Evolutionary conservation across 2,888 invertebrate species (phyloP).

Genomic region (Drosophila multiciliata): DNA sequence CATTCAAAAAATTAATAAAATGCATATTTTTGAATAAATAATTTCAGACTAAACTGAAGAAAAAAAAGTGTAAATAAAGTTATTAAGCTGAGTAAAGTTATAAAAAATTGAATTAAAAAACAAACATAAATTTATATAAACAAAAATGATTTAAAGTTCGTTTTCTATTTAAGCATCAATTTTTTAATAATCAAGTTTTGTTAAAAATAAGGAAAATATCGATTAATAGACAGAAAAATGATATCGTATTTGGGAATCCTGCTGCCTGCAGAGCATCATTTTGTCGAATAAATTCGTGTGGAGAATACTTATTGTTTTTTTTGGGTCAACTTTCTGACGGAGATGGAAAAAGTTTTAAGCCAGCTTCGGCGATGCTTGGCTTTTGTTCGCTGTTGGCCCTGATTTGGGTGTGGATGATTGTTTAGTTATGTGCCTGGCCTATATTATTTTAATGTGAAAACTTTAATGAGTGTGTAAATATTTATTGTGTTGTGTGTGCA

Average conservation of each 20-base stretch:
- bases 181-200: neutral
- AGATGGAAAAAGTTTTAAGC: slow-evolving; percentile 72
- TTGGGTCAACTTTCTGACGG: slow-evolving; percentile 39
- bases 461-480: slow-evolving; percentile 76
- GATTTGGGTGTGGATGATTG: slow-evolving; percentile 49
- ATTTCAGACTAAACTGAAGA: neutral
- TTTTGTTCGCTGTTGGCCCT: slow-evolving; percentile 29
- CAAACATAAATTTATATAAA: neutral
- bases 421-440: slow-evolving; percentile 30
- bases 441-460: slow-evolving; percentile 70
- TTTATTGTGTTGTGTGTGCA: slow-evolving; percentile 67
- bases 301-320: neutral
- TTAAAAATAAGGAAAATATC: neutral
- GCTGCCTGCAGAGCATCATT: slow-evolving; percentile 4
- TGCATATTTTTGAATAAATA: neutral
- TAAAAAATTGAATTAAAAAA: neutral
- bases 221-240: neutral
- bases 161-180: neutral
- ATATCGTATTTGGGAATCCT: neutral
- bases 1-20: neutral
- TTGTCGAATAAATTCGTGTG: neutral
- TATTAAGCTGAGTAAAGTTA: neutral
- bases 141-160: too few species aligned
- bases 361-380: slow-evolving; percentile 22
- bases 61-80: neutral